Base-by-base conservation (phyloP, 2,113 vertebrate genomes). In the Xiphorhynchus elegans region DNA sequence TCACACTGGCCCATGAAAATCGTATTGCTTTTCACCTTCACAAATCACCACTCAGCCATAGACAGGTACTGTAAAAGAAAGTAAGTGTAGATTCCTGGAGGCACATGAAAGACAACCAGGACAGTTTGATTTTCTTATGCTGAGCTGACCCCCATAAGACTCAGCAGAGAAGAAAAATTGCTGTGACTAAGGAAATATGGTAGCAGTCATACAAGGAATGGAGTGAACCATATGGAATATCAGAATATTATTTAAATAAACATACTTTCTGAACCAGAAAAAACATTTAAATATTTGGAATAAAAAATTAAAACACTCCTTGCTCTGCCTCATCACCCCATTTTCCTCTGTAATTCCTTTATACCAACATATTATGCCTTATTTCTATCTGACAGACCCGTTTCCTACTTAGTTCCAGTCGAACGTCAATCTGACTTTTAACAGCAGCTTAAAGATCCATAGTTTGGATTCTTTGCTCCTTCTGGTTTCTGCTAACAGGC, bases 181-280 rank as follows among this genome's bases (percentile, higher is more conserved):
- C 52, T 97, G 83, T 77, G 46, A 89, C 66, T 96, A 79, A 96
- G 87, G 73, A 94, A 81, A 96, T 90, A 82, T 13, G 89, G 88
- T 73, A 87, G 29, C 25, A 95, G 80, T 88, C 83, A 68, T 47
- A 84, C 17, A 91, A 89, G 47, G 39, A 84, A 37, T 47, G 58
- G 47, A 47, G 10, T 7, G 90, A 82, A 80, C n/a, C 18, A 53
- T 49, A 79, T n/a, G 14, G 70, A 93, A 64, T 40, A 84, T 58
- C 9, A 74, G 70, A 86, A 91, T n/a, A 44, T 95, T 59, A n/a
- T 86, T 92, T 88, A 95, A 93, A 93, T 90, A 87, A 78, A 93
- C 26, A 84, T 50, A 56, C 13, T 73, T 89, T 87, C 75, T 95
- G 83, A 80, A 92, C 31, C 55, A 70, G 47, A 92, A 91, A 84